These are phyloP conservation scores for Stichodactyla helianthus DNA, from an alignment of 64 coral and sea anemone species.

Conservation along the genomic window DNA sequence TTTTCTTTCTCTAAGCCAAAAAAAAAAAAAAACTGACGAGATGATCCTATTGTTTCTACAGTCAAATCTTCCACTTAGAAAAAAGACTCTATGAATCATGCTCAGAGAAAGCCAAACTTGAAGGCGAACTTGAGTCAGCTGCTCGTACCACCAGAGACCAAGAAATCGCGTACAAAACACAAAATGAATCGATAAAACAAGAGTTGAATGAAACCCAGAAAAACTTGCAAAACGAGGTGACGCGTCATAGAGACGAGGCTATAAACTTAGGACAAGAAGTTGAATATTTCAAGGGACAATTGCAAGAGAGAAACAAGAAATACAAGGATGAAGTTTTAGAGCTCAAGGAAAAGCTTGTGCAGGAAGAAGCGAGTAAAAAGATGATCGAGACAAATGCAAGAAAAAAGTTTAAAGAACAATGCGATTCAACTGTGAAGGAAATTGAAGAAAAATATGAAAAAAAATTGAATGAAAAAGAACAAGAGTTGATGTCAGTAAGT, in stretches of 20 bases:
- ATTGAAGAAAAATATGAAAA: conserved; percentile 53
- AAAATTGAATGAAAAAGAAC: conserved; percentile 11
- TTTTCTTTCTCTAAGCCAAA: too few relatives aligned
- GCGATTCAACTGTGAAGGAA: conserved; percentile 34
- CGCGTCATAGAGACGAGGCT: conserved; percentile 25
- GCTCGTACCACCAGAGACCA: conserved; percentile 40
- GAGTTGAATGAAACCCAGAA: conserved; percentile 32
- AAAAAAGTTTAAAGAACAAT: conserved; percentile 26
- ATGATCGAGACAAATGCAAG: conserved; percentile 12
- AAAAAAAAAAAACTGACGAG: not conserved
- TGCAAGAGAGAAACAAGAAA: conserved; percentile 37
- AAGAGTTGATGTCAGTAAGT: conserved; percentile 35
- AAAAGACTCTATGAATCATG: conserved; percentile 52
- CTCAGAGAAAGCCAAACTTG: conserved; percentile 71
- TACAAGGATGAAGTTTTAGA: conserved; percentile 45
- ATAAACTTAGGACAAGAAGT: conserved; percentile 53
- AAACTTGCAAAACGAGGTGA: conserved; percentile 55
- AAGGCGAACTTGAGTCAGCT: conserved; percentile 76
- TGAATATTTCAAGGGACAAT: conserved; percentile 25
- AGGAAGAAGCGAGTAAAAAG: conserved; percentile 44
- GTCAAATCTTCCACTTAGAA: conserved; percentile 32
- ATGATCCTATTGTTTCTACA: conserved; percentile 14
- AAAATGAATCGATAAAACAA: conserved; percentile 56
- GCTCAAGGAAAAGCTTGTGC: conserved; percentile 39
- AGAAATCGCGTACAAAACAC: conserved; percentile 4